These are phyloP conservation scores for Tyto alba DNA, from an alignment of 2,113 vertebrate genomes.

Conservation along the genomic window DNA sequence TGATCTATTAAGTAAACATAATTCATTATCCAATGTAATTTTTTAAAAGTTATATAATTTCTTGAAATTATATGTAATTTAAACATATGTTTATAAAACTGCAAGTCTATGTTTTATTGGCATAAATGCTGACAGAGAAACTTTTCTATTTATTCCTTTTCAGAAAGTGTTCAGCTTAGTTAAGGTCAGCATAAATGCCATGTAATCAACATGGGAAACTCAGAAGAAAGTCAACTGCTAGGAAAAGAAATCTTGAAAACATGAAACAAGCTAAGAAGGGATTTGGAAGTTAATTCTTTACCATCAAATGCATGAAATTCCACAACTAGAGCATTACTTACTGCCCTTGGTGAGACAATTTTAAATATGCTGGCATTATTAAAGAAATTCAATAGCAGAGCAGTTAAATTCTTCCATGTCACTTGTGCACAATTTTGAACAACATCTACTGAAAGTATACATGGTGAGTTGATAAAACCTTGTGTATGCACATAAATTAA, in stretches of 20 bases:
- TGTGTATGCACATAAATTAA: neutral
- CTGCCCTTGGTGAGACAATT: neutral
- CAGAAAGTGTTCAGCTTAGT: conserved; percentile 24
- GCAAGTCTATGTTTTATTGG: neutral
- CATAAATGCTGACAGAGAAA: neutral
- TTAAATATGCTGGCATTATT: neutral
- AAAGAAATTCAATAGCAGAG: neutral
- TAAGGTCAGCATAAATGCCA: conserved; percentile 39
- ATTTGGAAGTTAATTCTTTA: conserved; percentile 21
- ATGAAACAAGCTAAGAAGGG: neutral
- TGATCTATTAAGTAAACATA: neutral
- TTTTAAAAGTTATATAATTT: neutral
- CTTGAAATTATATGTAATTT: neutral
- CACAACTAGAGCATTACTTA: conserved; percentile 9
- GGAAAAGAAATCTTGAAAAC: neutral
- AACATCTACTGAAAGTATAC: neutral
- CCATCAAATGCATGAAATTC: conserved; percentile 14
- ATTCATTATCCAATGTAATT: neutral
- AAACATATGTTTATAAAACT: conserved; percentile 10
- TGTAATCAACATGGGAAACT: conserved; percentile 45
- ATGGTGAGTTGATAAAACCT: neutral
- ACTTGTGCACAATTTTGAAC: neutral
- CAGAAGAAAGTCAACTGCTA: neutral
- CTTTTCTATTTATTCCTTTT: neutral
- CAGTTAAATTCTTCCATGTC: neutral